phyloP scores from a whole-genome alignment of 2,888 invertebrate genomes.

The Lagria hirta region DNA sequence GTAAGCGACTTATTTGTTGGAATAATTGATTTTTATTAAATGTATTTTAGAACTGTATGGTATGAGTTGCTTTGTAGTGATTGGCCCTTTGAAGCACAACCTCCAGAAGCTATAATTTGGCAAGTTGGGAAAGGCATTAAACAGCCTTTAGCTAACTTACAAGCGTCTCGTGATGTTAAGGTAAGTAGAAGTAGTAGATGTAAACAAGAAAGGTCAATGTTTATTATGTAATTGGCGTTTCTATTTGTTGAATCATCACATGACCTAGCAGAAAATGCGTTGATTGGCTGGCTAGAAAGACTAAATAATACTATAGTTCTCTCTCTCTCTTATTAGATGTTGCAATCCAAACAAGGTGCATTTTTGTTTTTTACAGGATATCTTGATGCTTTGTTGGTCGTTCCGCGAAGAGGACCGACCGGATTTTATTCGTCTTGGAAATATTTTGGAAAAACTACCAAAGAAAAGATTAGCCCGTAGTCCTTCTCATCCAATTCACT shows the following conservation, averaged over 20 bases:
- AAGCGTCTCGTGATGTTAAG: conserved; percentile 95
- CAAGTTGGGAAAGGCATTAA: conserved; percentile 97
- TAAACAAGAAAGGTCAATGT: not conserved
- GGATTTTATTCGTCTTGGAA: conserved; percentile 84
- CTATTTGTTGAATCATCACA: conserved; percentile 6
- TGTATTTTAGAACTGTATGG: conserved; percentile 84
- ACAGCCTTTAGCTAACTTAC: conserved; percentile 90
- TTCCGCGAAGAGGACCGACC: conserved; percentile 83
- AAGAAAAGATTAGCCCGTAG: conserved; percentile 94
- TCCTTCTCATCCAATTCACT: conserved; percentile 96
- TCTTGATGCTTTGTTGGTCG: conserved; percentile 96
- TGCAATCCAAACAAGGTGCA: no score
- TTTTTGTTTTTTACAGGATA: conserved; percentile 86
- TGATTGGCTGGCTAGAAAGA: no score
- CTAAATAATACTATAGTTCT: no score
- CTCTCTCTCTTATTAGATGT: no score
- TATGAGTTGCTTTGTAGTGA: conserved; percentile 95
- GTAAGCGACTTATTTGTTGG: conserved; percentile 55
- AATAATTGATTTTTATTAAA: conserved; percentile 4
- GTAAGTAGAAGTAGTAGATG: conserved; percentile 59
- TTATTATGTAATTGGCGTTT: conserved; percentile 3
- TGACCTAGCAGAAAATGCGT: no score
- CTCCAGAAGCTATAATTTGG: conserved; percentile 96
- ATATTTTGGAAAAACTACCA: conserved; percentile 87
- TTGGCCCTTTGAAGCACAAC: conserved; percentile 93